These are phyloP conservation scores for Parthenolecanium corni DNA, from an alignment of 2,888 invertebrate genomes.

Conservation along the genomic window DNA sequence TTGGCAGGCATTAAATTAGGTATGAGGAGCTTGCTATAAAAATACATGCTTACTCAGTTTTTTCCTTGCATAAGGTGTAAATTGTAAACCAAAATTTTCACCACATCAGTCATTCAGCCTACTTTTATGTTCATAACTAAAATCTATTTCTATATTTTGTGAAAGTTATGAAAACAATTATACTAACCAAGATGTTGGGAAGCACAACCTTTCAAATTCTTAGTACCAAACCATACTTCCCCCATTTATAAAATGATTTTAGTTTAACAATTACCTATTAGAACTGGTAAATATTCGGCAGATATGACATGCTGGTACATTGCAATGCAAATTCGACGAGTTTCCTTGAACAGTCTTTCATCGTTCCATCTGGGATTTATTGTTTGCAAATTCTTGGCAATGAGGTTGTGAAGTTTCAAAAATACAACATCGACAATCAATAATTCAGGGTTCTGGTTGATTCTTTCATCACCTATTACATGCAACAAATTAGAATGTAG, in stretches of 20 bases:
- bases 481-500: too few species aligned
- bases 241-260: not conserved
- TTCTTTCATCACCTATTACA: not conserved
- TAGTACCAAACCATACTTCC: not conserved
- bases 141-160: too few species aligned
- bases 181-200: not conserved
- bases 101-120: too few species aligned
- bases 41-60: too few species aligned
- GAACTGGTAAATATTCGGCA: slow-evolving; percentile 62
- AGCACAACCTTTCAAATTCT: not conserved
- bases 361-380: slow-evolving; percentile 64
- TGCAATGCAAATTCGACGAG: slow-evolving; percentile 58
- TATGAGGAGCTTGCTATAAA: too few species aligned
- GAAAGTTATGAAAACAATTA: not conserved
- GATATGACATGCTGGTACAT: slow-evolving; percentile 65
- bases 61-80: too few species aligned
- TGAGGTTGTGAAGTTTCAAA: slow-evolving; percentile 65
- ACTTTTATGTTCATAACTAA: too few species aligned
- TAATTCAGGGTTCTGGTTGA: not conserved
- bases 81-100: too few species aligned
- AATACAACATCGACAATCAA: slow-evolving; percentile 52
- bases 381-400: slow-evolving; percentile 48
- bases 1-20: too few species aligned
- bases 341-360: slow-evolving; percentile 57
- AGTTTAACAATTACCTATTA: not conserved